Conservation (phyloP, 2,888 invertebrate species). For the Euzophera pinguis region DNA sequence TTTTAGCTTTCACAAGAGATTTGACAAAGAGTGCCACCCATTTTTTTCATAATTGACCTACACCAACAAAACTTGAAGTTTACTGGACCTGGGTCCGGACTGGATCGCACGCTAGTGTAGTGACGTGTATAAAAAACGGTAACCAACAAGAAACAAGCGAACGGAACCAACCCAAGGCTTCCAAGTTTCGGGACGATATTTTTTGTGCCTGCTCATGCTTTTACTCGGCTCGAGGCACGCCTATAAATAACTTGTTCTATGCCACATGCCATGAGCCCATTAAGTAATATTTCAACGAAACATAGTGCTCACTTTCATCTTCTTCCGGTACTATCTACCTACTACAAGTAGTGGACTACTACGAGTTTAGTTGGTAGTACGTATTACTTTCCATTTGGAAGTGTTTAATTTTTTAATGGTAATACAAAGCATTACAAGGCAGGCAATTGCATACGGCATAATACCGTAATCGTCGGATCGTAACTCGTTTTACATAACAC, state of each 20-base stretch:
- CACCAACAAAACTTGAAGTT: conserved; percentile 50
- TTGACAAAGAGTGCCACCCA: not conserved
- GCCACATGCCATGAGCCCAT: conserved; percentile 40
- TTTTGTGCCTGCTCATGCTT: conserved; percentile 55
- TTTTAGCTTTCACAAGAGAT: conserved; percentile 25
- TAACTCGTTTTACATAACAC: conserved; percentile 2
- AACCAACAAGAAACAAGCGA: conserved; percentile 30
- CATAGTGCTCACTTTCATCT: conserved; percentile 38
- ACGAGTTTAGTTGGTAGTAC: not conserved
- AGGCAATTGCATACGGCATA: not conserved
- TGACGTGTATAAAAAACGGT: conserved; percentile 45
- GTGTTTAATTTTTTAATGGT: not conserved
- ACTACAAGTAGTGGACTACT: too few species aligned
- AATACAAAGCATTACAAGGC: conserved; percentile 10
- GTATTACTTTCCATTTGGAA: not conserved
- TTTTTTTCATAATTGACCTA: conserved; percentile 43
- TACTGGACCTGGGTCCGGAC: conserved; percentile 27
- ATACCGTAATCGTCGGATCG: conserved; percentile 16
- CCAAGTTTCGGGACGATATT: conserved; percentile 60
- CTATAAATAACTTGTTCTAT: conserved; percentile 63
- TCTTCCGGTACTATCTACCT: conserved; percentile 22
- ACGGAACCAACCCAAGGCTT: conserved; percentile 55
- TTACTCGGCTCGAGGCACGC: conserved; percentile 37
- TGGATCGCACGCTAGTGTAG: conserved; percentile 39
- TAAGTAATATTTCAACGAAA: conserved; percentile 23